Percentiles rank a stretch among this genome's conserved stretches.
Evolutionary conservation across 2,797 vertebrate species (phyloP).

Genomic region (Chloroceryle amazona): DNA sequence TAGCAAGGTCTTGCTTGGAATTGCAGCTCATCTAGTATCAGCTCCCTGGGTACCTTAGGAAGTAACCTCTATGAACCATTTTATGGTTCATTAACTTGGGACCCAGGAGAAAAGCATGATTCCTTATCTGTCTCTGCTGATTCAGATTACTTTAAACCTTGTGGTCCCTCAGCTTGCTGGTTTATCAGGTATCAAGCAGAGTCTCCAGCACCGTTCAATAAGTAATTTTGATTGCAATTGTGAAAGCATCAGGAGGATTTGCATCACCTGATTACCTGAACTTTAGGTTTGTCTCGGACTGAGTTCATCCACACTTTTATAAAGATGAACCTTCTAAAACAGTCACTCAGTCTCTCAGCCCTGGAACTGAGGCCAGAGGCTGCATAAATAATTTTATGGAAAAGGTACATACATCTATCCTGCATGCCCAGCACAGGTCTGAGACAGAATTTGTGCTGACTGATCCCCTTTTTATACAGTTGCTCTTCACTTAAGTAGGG

Average conservation of each 20-base stretch:
- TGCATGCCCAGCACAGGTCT: background rate
- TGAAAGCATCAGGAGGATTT: background rate
- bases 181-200: background rate
- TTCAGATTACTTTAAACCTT: background rate
- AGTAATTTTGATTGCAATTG: background rate
- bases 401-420: background rate
- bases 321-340: background rate
- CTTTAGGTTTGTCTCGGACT: background rate
- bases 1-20: background rate
- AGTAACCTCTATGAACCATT: background rate
- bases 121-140: background rate
- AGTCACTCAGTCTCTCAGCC: background rate
- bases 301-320: background rate
- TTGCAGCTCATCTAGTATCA: background rate
- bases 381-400: background rate
- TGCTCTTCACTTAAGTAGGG: background rate
- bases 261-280: background rate
- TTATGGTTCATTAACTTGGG: background rate
- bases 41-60: background rate
- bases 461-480: background rate
- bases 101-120: background rate
- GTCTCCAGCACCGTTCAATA: background rate
- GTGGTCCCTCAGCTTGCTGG: fast-evolving
- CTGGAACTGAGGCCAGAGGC: background rate
- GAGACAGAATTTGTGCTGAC: background rate